A percentile compares a stretch with the other conserved stretches of the same genome.
Conservation (phyloP, 2,888 invertebrate species). For the Halictus quadricinctus region DNA sequence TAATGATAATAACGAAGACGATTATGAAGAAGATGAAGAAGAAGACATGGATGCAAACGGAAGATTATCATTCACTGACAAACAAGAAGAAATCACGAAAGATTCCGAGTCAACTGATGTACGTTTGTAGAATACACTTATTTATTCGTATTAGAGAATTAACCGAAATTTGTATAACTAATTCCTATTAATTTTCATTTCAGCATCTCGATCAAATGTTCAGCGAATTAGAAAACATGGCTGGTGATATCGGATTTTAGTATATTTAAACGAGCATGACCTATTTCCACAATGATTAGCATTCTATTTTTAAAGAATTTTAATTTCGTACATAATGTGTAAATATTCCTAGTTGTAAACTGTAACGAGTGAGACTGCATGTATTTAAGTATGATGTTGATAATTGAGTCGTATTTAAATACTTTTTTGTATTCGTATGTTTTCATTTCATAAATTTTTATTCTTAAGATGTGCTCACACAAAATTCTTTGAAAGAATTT, state of each 20-base stretch:
- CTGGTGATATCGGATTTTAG: constrained; percentile 76
- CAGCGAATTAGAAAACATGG: constrained; percentile 75
- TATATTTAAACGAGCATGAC: constrained; percentile 24
- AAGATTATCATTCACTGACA: constrained; percentile 47
- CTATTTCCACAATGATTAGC: constrained; percentile 23
- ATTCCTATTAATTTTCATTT: constrained; percentile 56
- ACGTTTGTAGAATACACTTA: constrained; percentile 50
- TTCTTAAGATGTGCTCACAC: constrained; percentile 30
- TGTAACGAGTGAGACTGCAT: constrained; percentile 66
- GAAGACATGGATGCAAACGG: constrained; percentile 53
- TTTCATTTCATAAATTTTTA: constrained; percentile 52
- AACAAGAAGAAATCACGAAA: constrained; percentile 54
- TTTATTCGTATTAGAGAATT: background rate
- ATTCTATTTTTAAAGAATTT: constrained; percentile 40
- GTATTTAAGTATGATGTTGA: constrained; percentile 60
- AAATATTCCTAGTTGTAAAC: constrained; percentile 68
- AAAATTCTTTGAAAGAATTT: constrained; percentile 41
- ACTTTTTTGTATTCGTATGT: constrained; percentile 58
- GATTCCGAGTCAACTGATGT: constrained; percentile 76
- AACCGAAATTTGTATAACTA: constrained; percentile 15
- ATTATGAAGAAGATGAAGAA: constrained; percentile 52
- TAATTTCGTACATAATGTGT: constrained; percentile 60
- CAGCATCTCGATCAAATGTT: constrained; percentile 79
- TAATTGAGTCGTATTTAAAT: constrained; percentile 44
- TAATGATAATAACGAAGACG: constrained; percentile 67